Percentiles rank a stretch among this genome's conserved stretches.
Conservation (phyloP, 2,888 invertebrate species). For the Timandra comae region DNA sequence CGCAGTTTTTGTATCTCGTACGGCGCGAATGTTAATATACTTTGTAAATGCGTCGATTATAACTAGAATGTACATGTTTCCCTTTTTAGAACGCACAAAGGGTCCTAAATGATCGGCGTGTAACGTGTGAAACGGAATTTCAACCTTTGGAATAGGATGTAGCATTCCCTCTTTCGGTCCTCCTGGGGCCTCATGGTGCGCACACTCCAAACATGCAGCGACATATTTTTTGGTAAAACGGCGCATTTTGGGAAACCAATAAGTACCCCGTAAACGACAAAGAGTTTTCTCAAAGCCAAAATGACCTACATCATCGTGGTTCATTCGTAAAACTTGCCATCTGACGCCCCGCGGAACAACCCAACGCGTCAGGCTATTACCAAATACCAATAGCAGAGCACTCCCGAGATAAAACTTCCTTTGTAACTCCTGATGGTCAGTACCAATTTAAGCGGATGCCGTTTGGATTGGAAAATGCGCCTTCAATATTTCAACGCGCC, state of each 20-base stretch:
- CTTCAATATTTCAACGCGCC: no score
- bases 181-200: not conserved
- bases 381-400: no score
- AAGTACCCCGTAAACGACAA: not conserved
- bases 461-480: no score
- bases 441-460: no score
- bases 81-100: constrained; percentile 5
- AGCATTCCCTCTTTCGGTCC: not conserved
- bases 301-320: not conserved
- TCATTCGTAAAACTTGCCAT: not conserved
- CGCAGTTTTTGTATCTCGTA: constrained; percentile 3
- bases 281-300: not conserved
- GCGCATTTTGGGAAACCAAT: not conserved
- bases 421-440: no score
- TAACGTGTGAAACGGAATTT: constrained; percentile 1
- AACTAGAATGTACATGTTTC: constrained; percentile 3
- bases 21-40: constrained; percentile 1
- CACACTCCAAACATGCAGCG: no score
- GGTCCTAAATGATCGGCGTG: constrained; percentile 7
- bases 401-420: no score
- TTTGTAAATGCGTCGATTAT: constrained; percentile 8
- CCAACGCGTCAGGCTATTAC: no score
- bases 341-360: not conserved
- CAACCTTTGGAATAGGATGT: constrained; percentile 4
- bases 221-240: not conserved